phyloP scores from a whole-genome alignment of 2,113 vertebrate genomes.

The Nycticorax nycticorax region DNA sequence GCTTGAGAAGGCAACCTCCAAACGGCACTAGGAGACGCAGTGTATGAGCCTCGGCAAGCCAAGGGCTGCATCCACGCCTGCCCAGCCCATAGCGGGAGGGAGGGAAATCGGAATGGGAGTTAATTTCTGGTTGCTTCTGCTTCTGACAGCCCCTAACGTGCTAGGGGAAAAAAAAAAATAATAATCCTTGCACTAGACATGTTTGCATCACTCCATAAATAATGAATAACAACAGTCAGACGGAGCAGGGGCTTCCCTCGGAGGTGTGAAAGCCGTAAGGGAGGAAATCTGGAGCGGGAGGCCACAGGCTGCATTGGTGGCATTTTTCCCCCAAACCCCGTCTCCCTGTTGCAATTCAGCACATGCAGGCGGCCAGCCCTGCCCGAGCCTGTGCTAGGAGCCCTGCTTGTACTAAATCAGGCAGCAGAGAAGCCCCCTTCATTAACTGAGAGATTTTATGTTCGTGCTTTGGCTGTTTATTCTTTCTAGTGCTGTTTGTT shows the following conservation, averaged over 20 bases:
- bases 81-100: not conserved
- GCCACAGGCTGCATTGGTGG: not conserved
- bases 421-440: not conserved
- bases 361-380: not conserved
- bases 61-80: not conserved
- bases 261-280: not conserved
- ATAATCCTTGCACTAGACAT: not conserved
- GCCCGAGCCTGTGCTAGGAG: not conserved
- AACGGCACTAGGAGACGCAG: not conserved
- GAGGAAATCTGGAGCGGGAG: not conserved
- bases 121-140: not conserved
- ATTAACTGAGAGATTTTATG: not conserved
- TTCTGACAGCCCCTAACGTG: not conserved
- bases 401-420: not conserved
- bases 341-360: not conserved
- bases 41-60: not conserved
- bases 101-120: not conserved
- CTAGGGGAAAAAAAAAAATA: not conserved
- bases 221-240: not conserved
- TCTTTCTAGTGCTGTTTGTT: not conserved
- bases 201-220: slow-evolving; percentile 16
- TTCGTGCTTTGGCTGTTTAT: not conserved
- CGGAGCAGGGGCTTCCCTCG: not conserved
- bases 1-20: not conserved
- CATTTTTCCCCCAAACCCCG: not conserved